Percentiles rank a stretch among this genome's conserved stretches.
phyloP scores from a whole-genome alignment of 2,888 invertebrate species.

The Acleris holmiana region DNA sequence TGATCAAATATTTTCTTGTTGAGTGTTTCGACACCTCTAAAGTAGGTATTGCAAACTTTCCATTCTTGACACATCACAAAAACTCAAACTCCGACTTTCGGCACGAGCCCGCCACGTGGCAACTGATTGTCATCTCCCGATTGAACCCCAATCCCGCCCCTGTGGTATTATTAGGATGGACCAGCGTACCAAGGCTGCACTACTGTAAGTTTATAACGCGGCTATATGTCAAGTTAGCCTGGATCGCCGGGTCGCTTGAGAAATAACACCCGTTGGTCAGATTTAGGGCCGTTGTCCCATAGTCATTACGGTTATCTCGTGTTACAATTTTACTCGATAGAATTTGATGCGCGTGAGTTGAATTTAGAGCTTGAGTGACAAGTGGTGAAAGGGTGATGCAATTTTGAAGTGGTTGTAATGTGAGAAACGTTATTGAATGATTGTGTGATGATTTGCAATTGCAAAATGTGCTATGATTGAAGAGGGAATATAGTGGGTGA shows the following conservation, averaged over 20 bases:
- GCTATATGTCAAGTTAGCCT: no score
- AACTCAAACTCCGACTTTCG: slow-evolving; percentile 17
- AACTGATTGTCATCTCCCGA: slow-evolving; percentile 79
- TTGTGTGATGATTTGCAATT: background rate
- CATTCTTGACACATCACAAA: no score
- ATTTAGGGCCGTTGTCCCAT: slow-evolving; percentile 63
- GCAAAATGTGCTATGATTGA: slow-evolving; percentile 48
- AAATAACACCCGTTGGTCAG: slow-evolving; percentile 46
- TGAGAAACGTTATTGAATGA: slow-evolving; percentile 1
- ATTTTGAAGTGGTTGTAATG: slow-evolving; percentile 23
- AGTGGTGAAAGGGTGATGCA: slow-evolving; percentile 20
- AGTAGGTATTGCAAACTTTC: no score
- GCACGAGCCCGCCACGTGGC: slow-evolving; percentile 60
- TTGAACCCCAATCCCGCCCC: slow-evolving; percentile 76
- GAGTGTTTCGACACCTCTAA: no score
- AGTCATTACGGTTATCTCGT: slow-evolving; percentile 74
- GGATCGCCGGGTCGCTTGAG: no score
- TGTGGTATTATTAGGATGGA: background rate
- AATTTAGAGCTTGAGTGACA: slow-evolving; percentile 53
- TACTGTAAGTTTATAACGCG: no score
- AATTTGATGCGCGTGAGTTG: slow-evolving; percentile 47
- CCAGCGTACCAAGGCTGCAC: no score
- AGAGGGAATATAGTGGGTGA: background rate
- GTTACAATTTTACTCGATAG: slow-evolving; percentile 65
- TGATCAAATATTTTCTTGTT: no score